These are phyloP conservation scores for Strix uralensis DNA, from an alignment of 2,113 vertebrate genomes.

Conservation along the genomic window DNA sequence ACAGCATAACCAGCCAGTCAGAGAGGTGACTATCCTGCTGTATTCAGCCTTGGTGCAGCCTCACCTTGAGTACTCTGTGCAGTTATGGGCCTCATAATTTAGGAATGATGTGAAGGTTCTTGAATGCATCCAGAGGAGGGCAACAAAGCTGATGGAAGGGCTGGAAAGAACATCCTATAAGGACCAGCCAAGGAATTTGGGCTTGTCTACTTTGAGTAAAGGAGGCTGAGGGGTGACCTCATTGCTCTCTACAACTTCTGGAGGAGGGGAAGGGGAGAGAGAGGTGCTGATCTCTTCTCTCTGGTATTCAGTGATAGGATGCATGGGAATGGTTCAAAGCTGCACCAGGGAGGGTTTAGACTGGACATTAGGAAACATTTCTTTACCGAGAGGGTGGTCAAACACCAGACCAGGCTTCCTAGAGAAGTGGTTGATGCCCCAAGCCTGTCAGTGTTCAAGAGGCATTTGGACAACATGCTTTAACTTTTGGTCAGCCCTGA, in stretches of 20 bases:
- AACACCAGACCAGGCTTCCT: neutral
- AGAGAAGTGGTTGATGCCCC: neutral
- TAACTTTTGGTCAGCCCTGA: neutral
- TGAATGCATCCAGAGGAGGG: neutral
- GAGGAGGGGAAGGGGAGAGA: neutral
- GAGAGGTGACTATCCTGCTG: neutral
- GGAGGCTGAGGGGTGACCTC: neutral
- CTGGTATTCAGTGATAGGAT: neutral
- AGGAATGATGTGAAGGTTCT: neutral
- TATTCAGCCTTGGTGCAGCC: neutral
- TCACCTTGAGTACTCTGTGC: neutral
- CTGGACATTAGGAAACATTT: neutral
- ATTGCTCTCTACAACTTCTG: neutral
- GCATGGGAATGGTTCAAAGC: neutral
- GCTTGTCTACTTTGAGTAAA: neutral
- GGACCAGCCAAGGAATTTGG: too few species aligned
- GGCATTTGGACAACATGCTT: neutral
- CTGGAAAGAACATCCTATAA: neutral
- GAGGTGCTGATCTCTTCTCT: neutral
- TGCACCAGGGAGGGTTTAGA: neutral
- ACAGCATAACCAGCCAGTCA: accelerated
- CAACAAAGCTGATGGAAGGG: neutral
- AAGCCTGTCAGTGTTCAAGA: neutral
- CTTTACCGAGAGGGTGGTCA: neutral
- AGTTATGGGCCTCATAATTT: neutral